These are phyloP conservation scores for Neostethus bicornis DNA, from an alignment of 2,797 vertebrate genomes.

Conservation along the genomic window DNA sequence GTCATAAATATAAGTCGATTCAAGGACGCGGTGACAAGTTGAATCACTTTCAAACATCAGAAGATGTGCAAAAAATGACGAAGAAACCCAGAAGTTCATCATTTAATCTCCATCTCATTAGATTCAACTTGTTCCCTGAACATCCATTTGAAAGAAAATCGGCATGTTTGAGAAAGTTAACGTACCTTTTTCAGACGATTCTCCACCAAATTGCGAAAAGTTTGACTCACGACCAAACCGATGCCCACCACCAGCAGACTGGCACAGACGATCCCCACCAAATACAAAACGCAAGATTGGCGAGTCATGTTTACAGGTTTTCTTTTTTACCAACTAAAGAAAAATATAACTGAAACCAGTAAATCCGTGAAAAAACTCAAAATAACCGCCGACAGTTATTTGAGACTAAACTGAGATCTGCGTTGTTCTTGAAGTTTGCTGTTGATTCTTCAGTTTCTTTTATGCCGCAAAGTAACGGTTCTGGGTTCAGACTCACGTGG, in stretches of 20 bases:
- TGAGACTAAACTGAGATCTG: too few relatives aligned
- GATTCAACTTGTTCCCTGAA: neutral
- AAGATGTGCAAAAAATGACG: constrained; percentile 1
- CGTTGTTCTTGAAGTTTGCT: constrained; percentile 2
- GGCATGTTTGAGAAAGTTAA: too few relatives aligned
- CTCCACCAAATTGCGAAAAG: constrained; percentile 65
- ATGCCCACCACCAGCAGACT: constrained; percentile 67
- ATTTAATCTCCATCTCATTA: neutral
- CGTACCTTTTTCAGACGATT: constrained; percentile 78
- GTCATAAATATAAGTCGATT: too few relatives aligned
- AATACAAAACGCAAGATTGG: constrained; percentile 66
- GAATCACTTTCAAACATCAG: constrained; percentile 7
- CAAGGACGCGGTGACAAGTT: too few relatives aligned
- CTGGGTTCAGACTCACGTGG: neutral
- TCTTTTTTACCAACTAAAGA: neutral
- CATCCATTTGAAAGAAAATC: neutral
- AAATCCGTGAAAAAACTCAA: too few relatives aligned
- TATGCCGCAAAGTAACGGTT: neutral
- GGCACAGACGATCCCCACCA: constrained; percentile 65
- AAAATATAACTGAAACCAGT: too few relatives aligned
- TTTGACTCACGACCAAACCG: constrained; percentile 48
- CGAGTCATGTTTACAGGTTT: constrained; percentile 67
- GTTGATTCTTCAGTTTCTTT: too few relatives aligned
- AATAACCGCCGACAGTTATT: too few relatives aligned
- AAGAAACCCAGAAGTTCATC: constrained; percentile 5